Evolutionary conservation across 2,888 invertebrate genomes (phyloP).

Genomic region (Rhopalosiphum nymphaeae): DNA sequence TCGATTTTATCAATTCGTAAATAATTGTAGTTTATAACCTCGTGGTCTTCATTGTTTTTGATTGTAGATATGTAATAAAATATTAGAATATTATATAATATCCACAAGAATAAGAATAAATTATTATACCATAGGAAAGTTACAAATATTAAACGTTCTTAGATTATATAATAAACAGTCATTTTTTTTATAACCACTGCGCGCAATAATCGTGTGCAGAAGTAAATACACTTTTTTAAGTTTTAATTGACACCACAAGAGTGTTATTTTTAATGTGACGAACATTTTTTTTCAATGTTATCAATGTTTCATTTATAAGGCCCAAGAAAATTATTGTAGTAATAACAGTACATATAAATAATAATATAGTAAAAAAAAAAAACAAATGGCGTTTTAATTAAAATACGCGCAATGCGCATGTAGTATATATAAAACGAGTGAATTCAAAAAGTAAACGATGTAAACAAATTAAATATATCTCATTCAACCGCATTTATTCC

Average conservation of each 20-base stretch:
- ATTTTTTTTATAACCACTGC: background rate
- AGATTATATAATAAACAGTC: background rate
- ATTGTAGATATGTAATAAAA: background rate
- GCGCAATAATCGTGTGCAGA: background rate
- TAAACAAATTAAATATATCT: background rate
- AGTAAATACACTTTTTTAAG: background rate
- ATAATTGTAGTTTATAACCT: background rate
- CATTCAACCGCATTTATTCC: background rate
- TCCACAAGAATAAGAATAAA: background rate
- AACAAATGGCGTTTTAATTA: background rate
- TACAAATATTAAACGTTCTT: background rate
- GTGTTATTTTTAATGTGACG: background rate
- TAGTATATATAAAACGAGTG: background rate
- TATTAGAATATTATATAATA: background rate
- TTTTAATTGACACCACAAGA: background rate
- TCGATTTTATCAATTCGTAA: background rate
- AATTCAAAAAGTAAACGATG: slow-evolving; percentile 4
- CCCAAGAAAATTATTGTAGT: background rate
- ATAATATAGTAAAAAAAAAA: background rate
- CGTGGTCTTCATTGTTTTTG: background rate
- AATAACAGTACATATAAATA: background rate
- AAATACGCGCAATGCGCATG: background rate
- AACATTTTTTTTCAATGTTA: background rate
- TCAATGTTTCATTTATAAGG: background rate
- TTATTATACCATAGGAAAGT: background rate